These are phyloP conservation scores for Drosophila virilis DNA, from an alignment of 1,140 invertebrate genomes.

Conservation along the genomic window DNA sequence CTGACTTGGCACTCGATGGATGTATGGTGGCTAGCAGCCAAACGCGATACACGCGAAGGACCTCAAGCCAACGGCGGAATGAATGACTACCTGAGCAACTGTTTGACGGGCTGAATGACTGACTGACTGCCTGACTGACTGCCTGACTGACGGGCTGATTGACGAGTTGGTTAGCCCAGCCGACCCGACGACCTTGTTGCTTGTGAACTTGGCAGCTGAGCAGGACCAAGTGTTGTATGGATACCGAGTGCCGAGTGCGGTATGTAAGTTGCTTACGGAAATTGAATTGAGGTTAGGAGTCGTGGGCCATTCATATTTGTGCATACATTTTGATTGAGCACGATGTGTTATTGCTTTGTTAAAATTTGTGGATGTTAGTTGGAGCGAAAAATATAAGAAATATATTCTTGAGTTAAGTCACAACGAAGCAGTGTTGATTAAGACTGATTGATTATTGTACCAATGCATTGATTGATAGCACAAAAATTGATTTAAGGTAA, in stretches of 20 bases:
- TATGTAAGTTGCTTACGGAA: slow-evolving; percentile 20
- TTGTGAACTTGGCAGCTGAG: slow-evolving; percentile 44
- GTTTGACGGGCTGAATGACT: slow-evolving; percentile 3
- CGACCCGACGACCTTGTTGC: slow-evolving; percentile 45
- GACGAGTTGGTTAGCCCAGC: slow-evolving; percentile 30
- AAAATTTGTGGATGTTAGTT: background rate
- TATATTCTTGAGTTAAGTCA: too few relatives aligned
- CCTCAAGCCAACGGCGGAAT: slow-evolving; percentile 19
- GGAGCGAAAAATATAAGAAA: too few relatives aligned
- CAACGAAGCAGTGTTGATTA: too few relatives aligned
- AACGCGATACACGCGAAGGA: slow-evolving; percentile 23
- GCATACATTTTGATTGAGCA: slow-evolving; percentile 37
- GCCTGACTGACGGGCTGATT: slow-evolving; percentile 10
- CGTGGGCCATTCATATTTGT: slow-evolving; percentile 22
- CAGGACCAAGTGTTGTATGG: slow-evolving; percentile 4
- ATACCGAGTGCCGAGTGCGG: slow-evolving; percentile 4
- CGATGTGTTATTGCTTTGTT: background rate
- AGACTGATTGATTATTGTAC: too few relatives aligned
- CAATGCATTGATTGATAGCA: too few relatives aligned
- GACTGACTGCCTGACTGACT: slow-evolving; percentile 5
- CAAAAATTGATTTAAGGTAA: too few relatives aligned
- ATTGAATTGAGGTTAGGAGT: slow-evolving; percentile 42
- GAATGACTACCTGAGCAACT: slow-evolving; percentile 20
- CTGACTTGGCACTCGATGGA: slow-evolving; percentile 50
- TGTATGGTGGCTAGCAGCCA: slow-evolving; percentile 26